These are phyloP conservation scores for Musca vetustissima DNA, from an alignment of 1,140 invertebrate genomes.

Conservation along the genomic window DNA sequence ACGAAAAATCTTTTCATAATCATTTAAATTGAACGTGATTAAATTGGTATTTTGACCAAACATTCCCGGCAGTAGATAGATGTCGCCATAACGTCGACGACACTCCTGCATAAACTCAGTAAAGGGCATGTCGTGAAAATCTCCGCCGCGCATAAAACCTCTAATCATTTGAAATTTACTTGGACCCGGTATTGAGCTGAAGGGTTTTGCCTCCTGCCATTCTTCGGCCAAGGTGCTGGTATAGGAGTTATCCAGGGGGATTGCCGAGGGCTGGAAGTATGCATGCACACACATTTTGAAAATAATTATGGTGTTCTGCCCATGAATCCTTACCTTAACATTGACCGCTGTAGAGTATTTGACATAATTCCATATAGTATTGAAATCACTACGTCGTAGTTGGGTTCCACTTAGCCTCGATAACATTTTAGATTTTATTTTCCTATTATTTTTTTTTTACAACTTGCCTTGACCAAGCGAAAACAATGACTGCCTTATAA, in stretches of 20 bases:
- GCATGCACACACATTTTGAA: too few relatives aligned
- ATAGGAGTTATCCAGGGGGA: constrained; percentile 20
- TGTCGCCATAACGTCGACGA: constrained; percentile 37
- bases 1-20: constrained; percentile 43
- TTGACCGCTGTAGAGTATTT: constrained; percentile 9
- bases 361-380: too few relatives aligned
- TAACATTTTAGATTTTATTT: too few relatives aligned
- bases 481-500: too few relatives aligned
- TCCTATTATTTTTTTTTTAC: too few relatives aligned
- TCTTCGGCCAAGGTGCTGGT: too few relatives aligned
- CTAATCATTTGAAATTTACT: constrained; percentile 36
- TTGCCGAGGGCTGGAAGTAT: background rate
- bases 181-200: constrained; percentile 36
- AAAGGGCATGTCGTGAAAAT: constrained; percentile 15
- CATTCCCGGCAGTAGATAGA: constrained; percentile 42
- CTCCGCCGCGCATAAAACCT: constrained; percentile 37
- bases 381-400: too few relatives aligned
- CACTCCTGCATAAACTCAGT: constrained; percentile 3
- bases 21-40: constrained; percentile 46
- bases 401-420: too few relatives aligned
- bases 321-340: background rate
- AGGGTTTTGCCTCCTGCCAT: constrained; percentile 36
- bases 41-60: constrained; percentile 30
- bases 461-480: too few relatives aligned
- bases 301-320: background rate